Percentiles rank a stretch among this genome's conserved stretches.
Conservation (phyloP, 2,113 vertebrate genomes). For the Phrynosoma platyrhinos region DNA sequence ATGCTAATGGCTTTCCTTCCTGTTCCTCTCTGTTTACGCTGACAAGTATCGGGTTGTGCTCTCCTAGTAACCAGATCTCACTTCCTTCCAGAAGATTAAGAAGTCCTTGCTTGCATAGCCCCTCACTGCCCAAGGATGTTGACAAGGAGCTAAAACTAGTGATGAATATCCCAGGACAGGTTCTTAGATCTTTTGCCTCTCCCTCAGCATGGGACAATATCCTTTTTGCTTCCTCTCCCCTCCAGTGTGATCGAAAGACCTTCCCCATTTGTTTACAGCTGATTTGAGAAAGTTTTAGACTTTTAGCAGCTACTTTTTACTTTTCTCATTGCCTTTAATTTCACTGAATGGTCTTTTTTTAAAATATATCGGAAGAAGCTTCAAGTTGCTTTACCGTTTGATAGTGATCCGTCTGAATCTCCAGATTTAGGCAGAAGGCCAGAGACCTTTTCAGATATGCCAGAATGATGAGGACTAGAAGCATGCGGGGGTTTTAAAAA, state of each 20-base stretch:
- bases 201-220: background rate
- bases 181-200: constrained; percentile 8
- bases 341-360: background rate
- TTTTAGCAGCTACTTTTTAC: background rate
- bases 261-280: background rate
- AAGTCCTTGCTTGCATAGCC: constrained; percentile 56
- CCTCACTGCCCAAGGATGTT: background rate
- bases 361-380: background rate
- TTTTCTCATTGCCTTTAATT: background rate
- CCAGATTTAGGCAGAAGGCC: background rate
- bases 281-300: background rate
- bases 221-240: background rate
- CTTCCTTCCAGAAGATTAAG: constrained; percentile 82
- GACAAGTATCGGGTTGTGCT: constrained; percentile 63
- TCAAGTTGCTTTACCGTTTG: background rate
- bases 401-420: background rate
- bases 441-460: background rate
- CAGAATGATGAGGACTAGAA: background rate
- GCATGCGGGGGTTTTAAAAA: background rate
- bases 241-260: background rate
- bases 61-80: constrained; percentile 70
- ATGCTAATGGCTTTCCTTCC: constrained; percentile 74
- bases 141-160: constrained; percentile 11
- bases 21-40: constrained; percentile 72
- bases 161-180: constrained; percentile 19